These are phyloP conservation scores for Rhinophrynus dorsalis DNA, from an alignment of 2,797 vertebrate genomes.

Conservation along the genomic window DNA sequence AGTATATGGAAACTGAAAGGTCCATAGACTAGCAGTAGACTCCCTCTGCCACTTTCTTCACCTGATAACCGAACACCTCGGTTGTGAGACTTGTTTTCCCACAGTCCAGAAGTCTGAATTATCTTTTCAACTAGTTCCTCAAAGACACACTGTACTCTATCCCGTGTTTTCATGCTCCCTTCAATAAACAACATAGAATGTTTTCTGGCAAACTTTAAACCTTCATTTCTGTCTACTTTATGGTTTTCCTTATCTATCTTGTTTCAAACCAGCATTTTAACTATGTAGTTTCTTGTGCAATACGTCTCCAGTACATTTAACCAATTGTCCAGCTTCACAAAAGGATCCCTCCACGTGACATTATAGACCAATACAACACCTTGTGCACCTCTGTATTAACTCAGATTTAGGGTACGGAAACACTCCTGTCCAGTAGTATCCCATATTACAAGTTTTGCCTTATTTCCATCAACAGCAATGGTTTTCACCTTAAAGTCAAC, in stretches of 20 bases:
- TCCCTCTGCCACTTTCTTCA: slow-evolving; percentile 74
- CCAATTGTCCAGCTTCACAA: slow-evolving; percentile 93
- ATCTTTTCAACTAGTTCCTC: slow-evolving; percentile 98
- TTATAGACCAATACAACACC: slow-evolving; percentile 97
- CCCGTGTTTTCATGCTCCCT: slow-evolving; percentile 94
- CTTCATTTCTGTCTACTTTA: slow-evolving; percentile 90
- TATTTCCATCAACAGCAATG: slow-evolving; percentile 93
- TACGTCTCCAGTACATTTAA: slow-evolving; percentile 95
- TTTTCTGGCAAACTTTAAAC: slow-evolving; percentile 96
- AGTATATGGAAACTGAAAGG: slow-evolving; percentile 88
- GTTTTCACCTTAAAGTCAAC: slow-evolving; percentile 99
- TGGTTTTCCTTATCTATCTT: slow-evolving; percentile 98
- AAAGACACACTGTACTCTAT: slow-evolving; percentile 94
- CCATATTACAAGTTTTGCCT: slow-evolving; percentile 92
- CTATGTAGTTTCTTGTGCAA: slow-evolving; percentile 94
- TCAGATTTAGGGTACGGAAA: slow-evolving; percentile 92
- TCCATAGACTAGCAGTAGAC: slow-evolving; percentile 77
- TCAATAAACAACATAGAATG: slow-evolving; percentile 99
- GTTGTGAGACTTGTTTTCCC: slow-evolving; percentile 90
- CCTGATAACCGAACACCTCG: slow-evolving; percentile 84
- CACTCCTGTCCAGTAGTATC: slow-evolving; percentile 96
- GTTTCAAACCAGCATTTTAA: slow-evolving; percentile 98
- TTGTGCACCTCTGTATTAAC: slow-evolving; percentile 94
- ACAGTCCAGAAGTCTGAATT: slow-evolving; percentile 93
- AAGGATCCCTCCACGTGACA: slow-evolving; percentile 92